Conservation (phyloP, 2,113 vertebrate genomes). For the Megalops atlanticus region DNA sequence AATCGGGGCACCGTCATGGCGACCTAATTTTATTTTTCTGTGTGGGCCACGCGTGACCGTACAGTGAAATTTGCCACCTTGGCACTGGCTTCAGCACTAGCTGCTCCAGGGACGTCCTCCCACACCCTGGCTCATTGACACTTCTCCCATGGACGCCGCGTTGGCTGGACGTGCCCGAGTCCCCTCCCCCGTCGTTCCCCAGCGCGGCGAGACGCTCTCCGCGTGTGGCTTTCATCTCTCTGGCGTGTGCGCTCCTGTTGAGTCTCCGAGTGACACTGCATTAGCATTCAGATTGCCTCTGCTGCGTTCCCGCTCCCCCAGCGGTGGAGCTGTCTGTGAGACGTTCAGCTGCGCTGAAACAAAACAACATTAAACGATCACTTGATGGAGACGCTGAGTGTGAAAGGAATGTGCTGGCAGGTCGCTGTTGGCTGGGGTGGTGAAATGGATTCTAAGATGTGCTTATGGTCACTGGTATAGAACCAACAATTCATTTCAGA, state of each 20-base stretch:
- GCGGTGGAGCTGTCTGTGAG: background rate
- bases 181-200: no score
- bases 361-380: background rate
- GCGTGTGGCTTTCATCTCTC: background rate
- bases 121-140: background rate
- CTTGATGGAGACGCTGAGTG: background rate
- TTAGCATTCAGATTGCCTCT: background rate
- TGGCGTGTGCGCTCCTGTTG: background rate
- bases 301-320: background rate
- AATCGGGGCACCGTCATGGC: background rate
- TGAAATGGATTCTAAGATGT: background rate
- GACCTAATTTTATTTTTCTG: background rate
- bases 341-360: background rate
- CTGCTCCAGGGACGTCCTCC: background rate
- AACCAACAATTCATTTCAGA: no score
- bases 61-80: background rate
- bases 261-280: background rate
- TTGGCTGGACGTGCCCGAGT: background rate
- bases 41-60: background rate
- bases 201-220: background rate
- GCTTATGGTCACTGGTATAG: no score
- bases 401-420: background rate
- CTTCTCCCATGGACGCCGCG: background rate
- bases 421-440: background rate
- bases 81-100: background rate